Conservation (phyloP, 2,797 vertebrate genomes). For the Fringilla coelebs region DNA sequence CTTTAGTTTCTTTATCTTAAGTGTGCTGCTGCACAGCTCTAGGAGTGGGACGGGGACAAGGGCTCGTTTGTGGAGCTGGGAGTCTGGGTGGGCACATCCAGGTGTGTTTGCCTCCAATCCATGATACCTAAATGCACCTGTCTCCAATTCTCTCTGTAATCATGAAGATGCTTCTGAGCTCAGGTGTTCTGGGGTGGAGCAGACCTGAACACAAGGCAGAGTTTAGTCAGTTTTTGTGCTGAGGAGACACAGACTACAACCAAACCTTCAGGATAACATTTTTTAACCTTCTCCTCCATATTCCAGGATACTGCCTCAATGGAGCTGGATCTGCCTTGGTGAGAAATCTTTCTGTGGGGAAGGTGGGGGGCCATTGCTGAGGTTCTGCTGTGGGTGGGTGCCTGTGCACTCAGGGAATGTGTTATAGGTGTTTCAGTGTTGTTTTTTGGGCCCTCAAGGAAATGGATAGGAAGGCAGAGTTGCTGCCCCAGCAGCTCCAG, state of each 20-base stretch:
- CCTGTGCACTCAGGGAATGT: rapidly evolving
- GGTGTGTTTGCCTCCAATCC: rapidly evolving
- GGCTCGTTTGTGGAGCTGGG: neutral
- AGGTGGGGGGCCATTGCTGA: neutral
- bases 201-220: neutral
- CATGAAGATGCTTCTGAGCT: neutral
- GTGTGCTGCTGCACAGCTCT: neutral
- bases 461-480: neutral
- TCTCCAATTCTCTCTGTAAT: neutral
- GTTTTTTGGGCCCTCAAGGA: neutral
- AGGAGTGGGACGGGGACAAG: neutral
- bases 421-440: rapidly evolving
- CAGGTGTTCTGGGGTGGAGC: neutral
- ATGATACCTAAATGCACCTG: neutral
- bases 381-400: neutral
- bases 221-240: neutral
- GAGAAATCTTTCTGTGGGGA: neutral
- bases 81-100: neutral
- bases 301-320: neutral
- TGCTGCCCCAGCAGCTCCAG: neutral
- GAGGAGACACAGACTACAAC: rapidly evolving
- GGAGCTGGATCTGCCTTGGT: neutral
- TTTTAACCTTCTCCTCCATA: rapidly evolving
- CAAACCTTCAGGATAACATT: rapidly evolving
- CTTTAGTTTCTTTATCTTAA: neutral